Conservation (phyloP, 1,140 invertebrate genomes). For the Drosophila parvula region DNA sequence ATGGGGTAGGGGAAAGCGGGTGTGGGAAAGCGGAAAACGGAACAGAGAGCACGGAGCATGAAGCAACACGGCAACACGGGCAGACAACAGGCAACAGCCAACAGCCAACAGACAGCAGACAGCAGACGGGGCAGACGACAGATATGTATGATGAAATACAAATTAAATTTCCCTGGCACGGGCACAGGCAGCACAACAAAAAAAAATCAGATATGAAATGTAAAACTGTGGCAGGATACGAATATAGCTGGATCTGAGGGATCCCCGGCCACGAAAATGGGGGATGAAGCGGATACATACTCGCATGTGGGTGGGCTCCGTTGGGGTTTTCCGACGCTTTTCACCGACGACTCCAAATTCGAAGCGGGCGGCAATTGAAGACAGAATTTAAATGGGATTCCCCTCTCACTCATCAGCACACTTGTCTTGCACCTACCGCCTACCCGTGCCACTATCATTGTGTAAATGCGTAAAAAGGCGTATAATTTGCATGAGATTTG, state of each 20-base stretch:
- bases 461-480: slow-evolving; percentile 80
- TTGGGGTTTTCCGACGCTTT: slow-evolving; percentile 3
- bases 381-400: slow-evolving; percentile 64
- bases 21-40: neutral
- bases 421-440: slow-evolving; percentile 1
- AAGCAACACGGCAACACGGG: neutral
- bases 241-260: slow-evolving; percentile 2
- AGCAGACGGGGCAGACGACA: slow-evolving; percentile 47
- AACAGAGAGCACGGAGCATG: slow-evolving; percentile 7
- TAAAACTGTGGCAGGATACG: slow-evolving; percentile 59
- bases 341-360: slow-evolving; percentile 41
- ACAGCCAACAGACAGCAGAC: neutral
- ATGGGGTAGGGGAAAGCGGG: slow-evolving; percentile 8
- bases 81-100: slow-evolving; percentile 2
- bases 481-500: slow-evolving; percentile 81
- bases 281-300: neutral
- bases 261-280: neutral
- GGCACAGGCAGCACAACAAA: slow-evolving; percentile 43
- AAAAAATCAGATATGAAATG: slow-evolving; percentile 81
- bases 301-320: neutral
- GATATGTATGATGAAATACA: slow-evolving; percentile 78
- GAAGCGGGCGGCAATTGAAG: slow-evolving; percentile 62
- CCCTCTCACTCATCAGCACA: slow-evolving; percentile 51
- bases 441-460: slow-evolving; percentile 36
- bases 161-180: slow-evolving; percentile 74